A percentile compares a stretch with the other conserved stretches of the same genome.
phyloP scores from a whole-genome alignment of 2,888 invertebrate genomes.

The Biston stratarius region DNA sequence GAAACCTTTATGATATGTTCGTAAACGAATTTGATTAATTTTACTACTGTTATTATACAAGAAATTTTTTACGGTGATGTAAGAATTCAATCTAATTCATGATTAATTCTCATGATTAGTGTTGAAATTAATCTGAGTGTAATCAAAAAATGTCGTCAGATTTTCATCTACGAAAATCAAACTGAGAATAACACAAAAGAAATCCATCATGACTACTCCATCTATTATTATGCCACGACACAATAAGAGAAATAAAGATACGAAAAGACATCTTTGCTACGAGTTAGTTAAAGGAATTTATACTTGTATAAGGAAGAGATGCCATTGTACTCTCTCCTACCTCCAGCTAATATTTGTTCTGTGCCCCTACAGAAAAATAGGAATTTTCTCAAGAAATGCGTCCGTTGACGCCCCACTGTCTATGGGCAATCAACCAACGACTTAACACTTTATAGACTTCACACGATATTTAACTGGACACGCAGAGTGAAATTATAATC shows the following conservation, averaged over 20 bases:
- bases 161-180: neutral
- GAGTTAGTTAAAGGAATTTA: neutral
- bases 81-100: too few relatives aligned
- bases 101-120: too few relatives aligned
- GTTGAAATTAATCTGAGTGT: neutral
- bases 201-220: neutral
- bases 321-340: conserved; percentile 22
- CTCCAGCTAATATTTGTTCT: neutral
- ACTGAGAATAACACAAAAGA: neutral
- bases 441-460: neutral
- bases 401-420: conserved; percentile 2
- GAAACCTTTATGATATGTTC: neutral
- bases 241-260: neutral
- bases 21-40: neutral
- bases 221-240: neutral
- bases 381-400: conserved; percentile 15
- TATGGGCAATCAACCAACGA: conserved; percentile 1
- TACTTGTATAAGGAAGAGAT: neutral
- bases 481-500: too few relatives aligned
- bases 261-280: neutral
- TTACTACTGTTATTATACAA: neutral
- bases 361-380: conserved; percentile 4
- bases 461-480: too few relatives aligned
- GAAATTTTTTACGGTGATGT: neutral
- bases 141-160: neutral